Evolutionary conservation across 2,888 invertebrate genomes (phyloP), one percentile per base, ranked within the genome.

Genomic region (Oligia strigilis): DNA sequence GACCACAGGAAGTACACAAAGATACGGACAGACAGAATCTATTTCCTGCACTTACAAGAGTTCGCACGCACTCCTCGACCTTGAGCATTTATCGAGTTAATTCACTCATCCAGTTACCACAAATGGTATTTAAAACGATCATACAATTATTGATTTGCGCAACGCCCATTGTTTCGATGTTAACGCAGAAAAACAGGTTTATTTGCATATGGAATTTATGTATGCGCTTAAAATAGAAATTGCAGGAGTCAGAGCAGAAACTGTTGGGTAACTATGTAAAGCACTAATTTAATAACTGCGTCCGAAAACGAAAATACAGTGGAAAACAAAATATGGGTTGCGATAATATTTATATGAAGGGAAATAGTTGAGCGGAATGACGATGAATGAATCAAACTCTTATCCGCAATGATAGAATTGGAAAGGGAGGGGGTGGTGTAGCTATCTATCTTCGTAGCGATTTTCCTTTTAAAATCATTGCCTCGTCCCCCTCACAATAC

Each of bases 21-120:
- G 87, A 90, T 64, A 81, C 83, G 43, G 78, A 74, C 74, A 82
- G 67, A 83, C 75, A 73, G 89, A 89, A 83, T 82, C 87, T 86
- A 91, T 92, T 95, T 95, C 95, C 95, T 94, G 93, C 91, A 93
- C 91, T 92, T 88, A 90, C 87, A 90, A 90, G 92, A 91, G 88
- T 91, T 93, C 92, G 86, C 91, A 91, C 90, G 90, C 91, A 90
- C 89, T 91, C 88, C 78, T 77, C 70, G 87, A 90, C 93, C 92
- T 93, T 93, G 90, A 77, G 40, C 55, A 23, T 72, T 76, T 78
- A 78, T 87, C 75, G 73, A 81, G 83, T 85, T 84, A 84, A 88
- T 84, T 87, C 84, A 82, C 80, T 87, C 84, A 85, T 87, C 86
- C 78, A 69, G 84, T 83, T 80, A 70, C 43, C 29, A 64, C 75